These are phyloP conservation scores for Cephalophus harveyi DNA, from an alignment of 2,113 vertebrate species.

Conservation along the genomic window DNA sequence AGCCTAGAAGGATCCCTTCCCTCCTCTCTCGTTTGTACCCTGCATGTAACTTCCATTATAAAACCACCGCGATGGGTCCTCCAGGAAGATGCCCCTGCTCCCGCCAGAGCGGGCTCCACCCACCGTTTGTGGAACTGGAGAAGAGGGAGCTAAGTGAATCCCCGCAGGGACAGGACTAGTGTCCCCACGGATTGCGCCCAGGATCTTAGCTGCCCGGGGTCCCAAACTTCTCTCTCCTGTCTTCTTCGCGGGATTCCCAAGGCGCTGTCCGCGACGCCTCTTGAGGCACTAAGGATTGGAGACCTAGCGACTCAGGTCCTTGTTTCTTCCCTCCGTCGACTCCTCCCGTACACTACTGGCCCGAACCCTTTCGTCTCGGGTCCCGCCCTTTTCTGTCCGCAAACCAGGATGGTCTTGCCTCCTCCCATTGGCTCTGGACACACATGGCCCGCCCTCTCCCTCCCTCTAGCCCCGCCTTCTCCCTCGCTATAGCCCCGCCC, in stretches of 20 bases:
- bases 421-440: not conserved
- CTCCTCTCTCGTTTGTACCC: not conserved
- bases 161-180: not conserved
- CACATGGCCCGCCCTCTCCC: not conserved
- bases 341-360: not conserved
- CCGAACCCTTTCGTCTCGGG: not conserved
- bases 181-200: not conserved
- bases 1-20: not conserved
- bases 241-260: not conserved
- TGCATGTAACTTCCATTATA: not conserved
- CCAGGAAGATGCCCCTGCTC: not conserved
- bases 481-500: too few relatives aligned
- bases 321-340: not conserved
- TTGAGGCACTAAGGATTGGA: not conserved
- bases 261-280: not conserved
- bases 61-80: not conserved
- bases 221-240: not conserved
- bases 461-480: not conserved
- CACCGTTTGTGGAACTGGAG: not conserved
- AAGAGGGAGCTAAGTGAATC: not conserved
- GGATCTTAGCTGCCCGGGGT: not conserved
- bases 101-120: not conserved
- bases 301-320: not conserved
- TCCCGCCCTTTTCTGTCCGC: not conserved
- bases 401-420: not conserved